Conservation (phyloP, 2,797 vertebrate genomes). For the Enteromius fasciolatus region DNA sequence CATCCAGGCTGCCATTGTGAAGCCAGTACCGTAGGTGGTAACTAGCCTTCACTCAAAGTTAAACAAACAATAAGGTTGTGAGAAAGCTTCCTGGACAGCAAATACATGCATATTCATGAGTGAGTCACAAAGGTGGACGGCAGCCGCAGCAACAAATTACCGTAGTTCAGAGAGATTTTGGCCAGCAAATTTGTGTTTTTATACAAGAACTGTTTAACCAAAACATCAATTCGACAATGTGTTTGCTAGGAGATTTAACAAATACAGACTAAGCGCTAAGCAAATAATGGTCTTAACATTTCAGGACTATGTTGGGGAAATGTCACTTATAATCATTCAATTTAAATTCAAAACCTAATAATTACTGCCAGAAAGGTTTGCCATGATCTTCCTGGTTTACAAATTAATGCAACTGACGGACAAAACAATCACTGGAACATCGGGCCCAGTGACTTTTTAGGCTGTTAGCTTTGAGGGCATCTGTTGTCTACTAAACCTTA, state of each 20-base stretch:
- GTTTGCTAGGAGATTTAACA: constrained; percentile 3
- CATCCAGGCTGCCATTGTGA: constrained; percentile 66
- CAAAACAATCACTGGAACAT: not conserved
- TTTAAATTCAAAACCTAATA: not conserved
- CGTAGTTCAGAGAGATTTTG: constrained; percentile 30
- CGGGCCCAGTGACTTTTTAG: not conserved
- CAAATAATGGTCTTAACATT: not conserved
- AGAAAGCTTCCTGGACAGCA: constrained; percentile 56
- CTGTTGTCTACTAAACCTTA: not conserved
- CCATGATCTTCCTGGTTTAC: not conserved
- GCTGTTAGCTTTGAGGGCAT: not conserved
- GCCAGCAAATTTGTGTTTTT: constrained; percentile 29
- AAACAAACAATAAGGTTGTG: constrained; percentile 64
- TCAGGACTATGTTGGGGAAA: not conserved
- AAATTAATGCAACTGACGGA: not conserved
- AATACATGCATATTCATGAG: constrained; percentile 48
- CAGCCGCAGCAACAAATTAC: constrained; percentile 47
- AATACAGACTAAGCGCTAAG: not conserved
- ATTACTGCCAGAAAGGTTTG: not conserved
- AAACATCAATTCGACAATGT: constrained; percentile 7
- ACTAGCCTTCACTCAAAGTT: constrained; percentile 68
- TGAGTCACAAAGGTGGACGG: constrained; percentile 37
- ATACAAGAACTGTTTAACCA: constrained; percentile 14
- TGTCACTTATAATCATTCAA: not conserved
- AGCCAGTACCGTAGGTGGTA: constrained; percentile 67